Evolutionary conservation across 1,140 invertebrate species (phyloP).

Genomic region (Brachionus manjavacas): DNA sequence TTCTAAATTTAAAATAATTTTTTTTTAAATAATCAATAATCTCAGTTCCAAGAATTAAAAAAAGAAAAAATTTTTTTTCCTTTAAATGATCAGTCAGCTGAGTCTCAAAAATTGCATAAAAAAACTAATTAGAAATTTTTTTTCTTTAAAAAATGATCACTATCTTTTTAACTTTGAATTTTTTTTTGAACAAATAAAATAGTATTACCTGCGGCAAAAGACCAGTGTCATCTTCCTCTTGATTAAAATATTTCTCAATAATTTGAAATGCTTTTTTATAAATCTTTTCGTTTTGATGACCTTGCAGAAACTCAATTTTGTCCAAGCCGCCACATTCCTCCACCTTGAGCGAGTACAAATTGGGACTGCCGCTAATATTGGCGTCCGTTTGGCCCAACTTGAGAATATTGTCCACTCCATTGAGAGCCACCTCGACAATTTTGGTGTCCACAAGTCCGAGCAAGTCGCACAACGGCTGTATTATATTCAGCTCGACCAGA

Average conservation of each 20-base stretch:
- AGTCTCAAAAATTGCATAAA: no score
- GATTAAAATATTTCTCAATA: slow-evolving; percentile 84
- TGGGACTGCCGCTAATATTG: slow-evolving; percentile 65
- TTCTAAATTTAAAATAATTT: no score
- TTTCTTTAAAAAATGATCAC: no score
- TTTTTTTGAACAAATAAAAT: no score
- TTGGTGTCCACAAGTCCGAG: slow-evolving; percentile 87
- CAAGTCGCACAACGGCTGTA: slow-evolving; percentile 87
- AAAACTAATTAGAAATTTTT: no score
- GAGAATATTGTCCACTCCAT: slow-evolving; percentile 91
- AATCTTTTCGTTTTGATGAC: slow-evolving; percentile 85
- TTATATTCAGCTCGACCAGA: slow-evolving; percentile 68
- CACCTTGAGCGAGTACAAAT: slow-evolving; percentile 82
- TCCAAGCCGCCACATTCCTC: slow-evolving; percentile 86
- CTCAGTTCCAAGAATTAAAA: no score
- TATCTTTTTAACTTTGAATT: no score
- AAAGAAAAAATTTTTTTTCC: no score
- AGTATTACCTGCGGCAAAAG: slow-evolving; percentile 10
- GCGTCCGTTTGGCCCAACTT: slow-evolving; percentile 80
- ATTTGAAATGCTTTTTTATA: slow-evolving; percentile 92
- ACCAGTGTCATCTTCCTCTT: slow-evolving; percentile 59
- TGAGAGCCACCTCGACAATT: slow-evolving; percentile 94
- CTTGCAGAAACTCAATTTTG: slow-evolving; percentile 80
- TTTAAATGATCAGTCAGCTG: no score
- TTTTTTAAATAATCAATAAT: no score